Evolutionary conservation across 2,113 vertebrate genomes (phyloP).

Genomic region (Lepus timidus): DNA sequence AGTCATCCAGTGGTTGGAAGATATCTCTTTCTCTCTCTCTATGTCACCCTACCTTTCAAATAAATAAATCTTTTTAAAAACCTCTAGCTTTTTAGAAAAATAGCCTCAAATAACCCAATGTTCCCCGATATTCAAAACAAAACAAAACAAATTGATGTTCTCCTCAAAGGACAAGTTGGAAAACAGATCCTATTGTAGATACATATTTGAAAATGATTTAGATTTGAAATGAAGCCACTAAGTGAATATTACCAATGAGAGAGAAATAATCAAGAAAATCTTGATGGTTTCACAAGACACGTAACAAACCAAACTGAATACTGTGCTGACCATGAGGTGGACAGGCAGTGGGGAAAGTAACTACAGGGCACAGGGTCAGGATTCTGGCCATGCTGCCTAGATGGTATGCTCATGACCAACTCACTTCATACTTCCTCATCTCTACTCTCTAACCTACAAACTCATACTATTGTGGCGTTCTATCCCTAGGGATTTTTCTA

Average conservation of each 20-base stretch:
- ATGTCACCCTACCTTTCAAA: too few species aligned
- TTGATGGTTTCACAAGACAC: background rate
- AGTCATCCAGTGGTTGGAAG: too few species aligned
- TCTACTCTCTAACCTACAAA: background rate
- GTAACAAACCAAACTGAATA: background rate
- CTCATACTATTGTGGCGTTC: background rate
- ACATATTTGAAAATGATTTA: background rate
- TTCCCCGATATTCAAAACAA: too few species aligned
- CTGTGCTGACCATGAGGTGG: background rate
- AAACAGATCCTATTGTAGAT: background rate
- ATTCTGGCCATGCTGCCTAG: background rate
- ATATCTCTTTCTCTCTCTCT: too few species aligned
- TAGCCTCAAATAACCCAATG: too few species aligned
- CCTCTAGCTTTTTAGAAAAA: too few species aligned
- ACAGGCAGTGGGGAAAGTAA: background rate
- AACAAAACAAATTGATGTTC: background rate
- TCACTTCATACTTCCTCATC: background rate
- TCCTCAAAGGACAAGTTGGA: background rate
- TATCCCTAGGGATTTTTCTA: background rate
- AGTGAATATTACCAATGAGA: background rate
- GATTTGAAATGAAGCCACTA: constrained; percentile 11
- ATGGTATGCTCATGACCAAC: background rate
- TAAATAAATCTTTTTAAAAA: too few species aligned
- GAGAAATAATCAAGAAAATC: background rate
- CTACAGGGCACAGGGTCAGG: background rate